phyloP scores from a whole-genome alignment of 2,113 vertebrate species.

The Neotoma lepida region DNA sequence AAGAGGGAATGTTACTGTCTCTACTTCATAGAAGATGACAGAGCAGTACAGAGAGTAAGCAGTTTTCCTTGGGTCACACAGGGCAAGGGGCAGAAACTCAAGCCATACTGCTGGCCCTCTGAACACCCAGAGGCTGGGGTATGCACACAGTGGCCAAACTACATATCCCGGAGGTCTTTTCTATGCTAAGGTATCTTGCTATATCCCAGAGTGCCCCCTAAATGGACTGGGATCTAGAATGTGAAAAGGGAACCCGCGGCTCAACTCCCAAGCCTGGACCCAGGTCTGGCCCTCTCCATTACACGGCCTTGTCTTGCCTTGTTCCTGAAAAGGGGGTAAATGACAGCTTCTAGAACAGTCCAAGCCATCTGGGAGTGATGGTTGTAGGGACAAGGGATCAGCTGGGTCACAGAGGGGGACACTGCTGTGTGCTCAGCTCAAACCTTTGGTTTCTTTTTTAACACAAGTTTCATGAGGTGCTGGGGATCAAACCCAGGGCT shows the following conservation, averaged over 20 bases:
- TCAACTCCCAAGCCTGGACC: neutral
- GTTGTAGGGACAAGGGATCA: neutral
- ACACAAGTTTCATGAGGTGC: neutral
- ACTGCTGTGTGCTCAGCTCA: neutral
- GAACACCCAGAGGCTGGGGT: neutral
- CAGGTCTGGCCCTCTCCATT: neutral
- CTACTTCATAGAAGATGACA: conserved; percentile 15
- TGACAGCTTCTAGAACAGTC: neutral
- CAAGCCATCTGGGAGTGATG: neutral
- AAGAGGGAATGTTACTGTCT: conserved; percentile 20
- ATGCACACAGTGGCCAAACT: neutral
- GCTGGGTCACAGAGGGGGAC: neutral
- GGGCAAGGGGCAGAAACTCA: neutral
- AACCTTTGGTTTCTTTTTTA: neutral
- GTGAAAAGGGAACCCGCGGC: neutral
- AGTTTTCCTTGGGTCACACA: neutral
- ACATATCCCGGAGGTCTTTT: conserved; percentile 8
- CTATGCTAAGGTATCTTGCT: neutral
- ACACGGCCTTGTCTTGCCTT: neutral
- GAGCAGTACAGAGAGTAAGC: neutral
- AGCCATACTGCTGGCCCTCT: neutral
- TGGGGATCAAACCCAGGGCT: neutral
- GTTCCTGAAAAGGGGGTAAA: neutral
- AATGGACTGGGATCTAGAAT: neutral
- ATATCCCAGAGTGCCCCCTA: neutral